These are phyloP conservation scores for Halictus ligatus DNA, from an alignment of 2,888 invertebrate species.

Conservation along the genomic window DNA sequence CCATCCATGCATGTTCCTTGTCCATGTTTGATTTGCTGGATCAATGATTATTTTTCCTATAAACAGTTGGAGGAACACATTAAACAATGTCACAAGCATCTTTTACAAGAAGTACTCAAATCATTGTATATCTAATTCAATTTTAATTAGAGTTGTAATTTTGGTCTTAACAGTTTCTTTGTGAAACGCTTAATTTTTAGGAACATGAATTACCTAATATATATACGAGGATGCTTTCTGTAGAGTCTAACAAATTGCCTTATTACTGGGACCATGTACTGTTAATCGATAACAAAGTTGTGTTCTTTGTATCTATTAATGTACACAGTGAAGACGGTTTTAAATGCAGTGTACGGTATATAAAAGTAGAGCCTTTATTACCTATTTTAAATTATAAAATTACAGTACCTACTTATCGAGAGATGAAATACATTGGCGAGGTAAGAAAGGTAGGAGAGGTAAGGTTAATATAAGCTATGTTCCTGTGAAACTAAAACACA, in stretches of 20 bases:
- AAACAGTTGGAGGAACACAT: neutral
- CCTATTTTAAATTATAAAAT: neutral
- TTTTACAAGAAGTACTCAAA: neutral
- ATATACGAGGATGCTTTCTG: fast-evolving
- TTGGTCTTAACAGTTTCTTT: neutral
- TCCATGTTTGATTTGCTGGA: neutral
- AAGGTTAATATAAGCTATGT: too few relatives aligned
- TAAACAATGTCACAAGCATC: fast-evolving
- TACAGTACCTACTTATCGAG: neutral
- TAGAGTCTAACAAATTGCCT: neutral
- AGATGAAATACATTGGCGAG: too few relatives aligned
- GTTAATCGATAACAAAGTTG: neutral
- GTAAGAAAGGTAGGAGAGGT: too few relatives aligned
- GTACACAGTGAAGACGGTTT: fast-evolving
- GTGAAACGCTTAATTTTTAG: neutral
- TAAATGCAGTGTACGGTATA: neutral
- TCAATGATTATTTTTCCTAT: fast-evolving
- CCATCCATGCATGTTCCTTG: too few relatives aligned
- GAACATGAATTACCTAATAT: neutral
- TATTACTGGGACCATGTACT: too few relatives aligned
- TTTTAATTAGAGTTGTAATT: neutral
- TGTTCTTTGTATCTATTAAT: neutral
- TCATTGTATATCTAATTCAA: neutral
- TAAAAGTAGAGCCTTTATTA: neutral
- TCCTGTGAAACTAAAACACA: too few relatives aligned